Percentiles rank a stretch among this genome's conserved stretches.
phyloP scores from a whole-genome alignment of 2,888 invertebrate genomes.

The Lepetodrilus schrolli region DNA sequence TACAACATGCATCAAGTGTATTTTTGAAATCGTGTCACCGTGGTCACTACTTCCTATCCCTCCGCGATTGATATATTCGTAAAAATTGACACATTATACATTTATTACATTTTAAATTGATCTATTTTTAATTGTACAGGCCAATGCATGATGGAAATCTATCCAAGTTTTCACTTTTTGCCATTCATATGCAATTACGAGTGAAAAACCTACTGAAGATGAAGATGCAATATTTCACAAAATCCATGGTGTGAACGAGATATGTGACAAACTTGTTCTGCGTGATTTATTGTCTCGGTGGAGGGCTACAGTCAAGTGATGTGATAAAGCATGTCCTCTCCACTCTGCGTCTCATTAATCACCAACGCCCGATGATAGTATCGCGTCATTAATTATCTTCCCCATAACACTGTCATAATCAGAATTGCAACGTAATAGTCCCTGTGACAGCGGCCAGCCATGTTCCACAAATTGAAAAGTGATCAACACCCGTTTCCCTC shows the following conservation, averaged over 20 bases:
- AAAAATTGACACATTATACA: no score
- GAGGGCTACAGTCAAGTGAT: slow-evolving; percentile 3
- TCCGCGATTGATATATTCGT: no score
- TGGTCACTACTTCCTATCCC: no score
- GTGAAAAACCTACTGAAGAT: no score
- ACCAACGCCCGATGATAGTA: slow-evolving; percentile 11
- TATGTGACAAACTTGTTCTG: neutral
- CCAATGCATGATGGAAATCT: no score
- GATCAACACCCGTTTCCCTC: slow-evolving; percentile 14
- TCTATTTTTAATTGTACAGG: no score
- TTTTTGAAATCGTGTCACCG: no score
- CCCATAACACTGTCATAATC: slow-evolving; percentile 26
- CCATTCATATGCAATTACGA: no score
- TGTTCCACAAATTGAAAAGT: slow-evolving; percentile 14
- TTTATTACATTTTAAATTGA: no score
- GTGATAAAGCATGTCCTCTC: slow-evolving; percentile 15
- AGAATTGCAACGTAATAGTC: slow-evolving; percentile 21
- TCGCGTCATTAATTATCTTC: slow-evolving; percentile 25
- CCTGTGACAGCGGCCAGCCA: slow-evolving; percentile 14
- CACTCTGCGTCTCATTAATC: slow-evolving; percentile 13
- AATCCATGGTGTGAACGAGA: neutral
- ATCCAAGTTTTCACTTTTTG: no score
- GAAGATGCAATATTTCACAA: no score
- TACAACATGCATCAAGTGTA: no score
- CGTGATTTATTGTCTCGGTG: neutral